These are phyloP conservation scores for Tuta absoluta DNA, from an alignment of 2,888 invertebrate genomes.

Conservation along the genomic window DNA sequence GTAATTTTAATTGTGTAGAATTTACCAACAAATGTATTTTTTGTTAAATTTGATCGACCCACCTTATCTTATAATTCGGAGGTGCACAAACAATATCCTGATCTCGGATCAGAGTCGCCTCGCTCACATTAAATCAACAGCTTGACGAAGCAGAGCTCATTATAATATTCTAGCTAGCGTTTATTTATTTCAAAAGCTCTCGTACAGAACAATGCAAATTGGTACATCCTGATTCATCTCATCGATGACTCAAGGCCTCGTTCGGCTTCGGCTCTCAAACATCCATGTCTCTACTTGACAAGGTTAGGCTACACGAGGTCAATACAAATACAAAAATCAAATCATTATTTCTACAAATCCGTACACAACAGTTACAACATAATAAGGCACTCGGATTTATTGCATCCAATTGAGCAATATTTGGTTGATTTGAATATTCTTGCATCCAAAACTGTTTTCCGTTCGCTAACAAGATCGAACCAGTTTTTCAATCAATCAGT, in stretches of 20 bases:
- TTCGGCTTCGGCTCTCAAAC: conserved; percentile 52
- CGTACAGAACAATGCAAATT: conserved; percentile 57
- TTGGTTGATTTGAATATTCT: conserved; percentile 32
- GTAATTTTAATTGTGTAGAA: too few relatives aligned
- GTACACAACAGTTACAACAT: conserved; percentile 38
- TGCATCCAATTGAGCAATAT: conserved; percentile 28
- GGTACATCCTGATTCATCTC: conserved; percentile 64
- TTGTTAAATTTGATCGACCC: too few relatives aligned
- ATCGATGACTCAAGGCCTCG: conserved; percentile 65
- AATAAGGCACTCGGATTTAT: conserved; percentile 35
- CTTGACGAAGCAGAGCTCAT: conserved; percentile 3
- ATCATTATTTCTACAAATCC: conserved; percentile 44
- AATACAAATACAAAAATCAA: conserved; percentile 45
- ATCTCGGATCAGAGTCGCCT: neutral
- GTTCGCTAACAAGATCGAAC: conserved; percentile 21
- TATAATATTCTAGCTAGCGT: conserved; percentile 17
- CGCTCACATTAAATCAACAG: conserved; percentile 9
- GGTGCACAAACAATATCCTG: neutral
- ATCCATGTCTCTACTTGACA: conserved; percentile 60
- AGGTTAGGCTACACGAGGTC: conserved; percentile 55
- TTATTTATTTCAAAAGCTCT: conserved; percentile 29
- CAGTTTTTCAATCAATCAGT: conserved; percentile 23
- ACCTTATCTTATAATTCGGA: too few relatives aligned
- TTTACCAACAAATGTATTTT: too few relatives aligned
- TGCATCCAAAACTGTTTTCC: conserved; percentile 23